Evolutionary conservation across 2,113 vertebrate species (phyloP).

Genomic region (Oostethus manadensis): DNA sequence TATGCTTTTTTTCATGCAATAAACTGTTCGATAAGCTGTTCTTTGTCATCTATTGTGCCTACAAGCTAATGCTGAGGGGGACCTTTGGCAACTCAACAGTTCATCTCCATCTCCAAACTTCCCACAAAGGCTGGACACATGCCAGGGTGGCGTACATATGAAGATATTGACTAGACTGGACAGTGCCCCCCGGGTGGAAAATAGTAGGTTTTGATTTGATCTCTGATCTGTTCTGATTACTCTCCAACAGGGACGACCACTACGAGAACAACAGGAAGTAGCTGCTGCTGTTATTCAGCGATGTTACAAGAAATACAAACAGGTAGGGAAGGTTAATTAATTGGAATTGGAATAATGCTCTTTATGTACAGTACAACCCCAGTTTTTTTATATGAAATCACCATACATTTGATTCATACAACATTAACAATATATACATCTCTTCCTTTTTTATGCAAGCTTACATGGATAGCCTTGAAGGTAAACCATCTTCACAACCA

Average conservation of each 20-base stretch:
- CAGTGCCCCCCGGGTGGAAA: slow-evolving; percentile 40
- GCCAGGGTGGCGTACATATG: slow-evolving; percentile 33
- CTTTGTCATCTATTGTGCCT: slow-evolving; percentile 57
- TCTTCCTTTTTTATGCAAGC: slow-evolving; percentile 81
- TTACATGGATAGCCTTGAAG: slow-evolving; percentile 99
- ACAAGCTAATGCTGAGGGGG: slow-evolving; percentile 49
- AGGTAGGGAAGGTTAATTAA: slow-evolving; percentile 77
- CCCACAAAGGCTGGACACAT: slow-evolving; percentile 24
- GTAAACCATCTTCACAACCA: slow-evolving; percentile 73
- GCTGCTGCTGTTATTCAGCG: slow-evolving; percentile 96
- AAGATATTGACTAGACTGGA: slow-evolving; percentile 36
- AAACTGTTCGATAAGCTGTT: slow-evolving; percentile 62
- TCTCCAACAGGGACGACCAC: slow-evolving; percentile 83
- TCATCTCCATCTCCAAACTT: slow-evolving; percentile 24
- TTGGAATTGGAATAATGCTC: neutral
- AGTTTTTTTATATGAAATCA: neutral
- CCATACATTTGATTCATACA: neutral
- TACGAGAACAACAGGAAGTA: slow-evolving; percentile 95
- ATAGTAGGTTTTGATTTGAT: slow-evolving; percentile 37
- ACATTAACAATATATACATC: slow-evolving; percentile 38
- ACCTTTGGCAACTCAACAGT: slow-evolving; percentile 26
- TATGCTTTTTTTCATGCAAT: slow-evolving; percentile 49
- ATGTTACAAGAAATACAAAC: slow-evolving; percentile 98
- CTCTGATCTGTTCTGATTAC: slow-evolving; percentile 56
- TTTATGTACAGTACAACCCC: neutral